Percentiles rank a stretch among this genome's conserved stretches.
Evolutionary conservation across 2,888 invertebrate species (phyloP).

Genomic region (Idaea dimidiata): DNA sequence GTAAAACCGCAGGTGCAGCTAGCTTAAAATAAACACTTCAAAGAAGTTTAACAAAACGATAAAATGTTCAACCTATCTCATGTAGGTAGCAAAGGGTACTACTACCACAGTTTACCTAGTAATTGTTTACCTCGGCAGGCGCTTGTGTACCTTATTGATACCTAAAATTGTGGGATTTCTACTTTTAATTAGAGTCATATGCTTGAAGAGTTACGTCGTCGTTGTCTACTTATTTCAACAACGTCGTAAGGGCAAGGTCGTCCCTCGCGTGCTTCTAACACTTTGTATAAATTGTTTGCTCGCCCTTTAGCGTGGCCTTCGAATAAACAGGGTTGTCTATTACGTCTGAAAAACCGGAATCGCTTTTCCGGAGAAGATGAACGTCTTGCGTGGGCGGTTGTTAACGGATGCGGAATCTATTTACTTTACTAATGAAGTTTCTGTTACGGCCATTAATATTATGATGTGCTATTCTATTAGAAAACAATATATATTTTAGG

Average conservation of each 20-base stretch:
- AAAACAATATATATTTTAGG: too few relatives aligned
- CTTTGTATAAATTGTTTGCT: slow-evolving; percentile 45
- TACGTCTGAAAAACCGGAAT: slow-evolving; percentile 7
- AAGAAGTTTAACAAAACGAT: too few relatives aligned
- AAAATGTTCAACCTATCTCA: too few relatives aligned
- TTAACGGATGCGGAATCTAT: background rate
- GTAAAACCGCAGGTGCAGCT: too few relatives aligned
- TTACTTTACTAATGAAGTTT: background rate
- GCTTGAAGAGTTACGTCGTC: slow-evolving; percentile 27
- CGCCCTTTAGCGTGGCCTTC: slow-evolving; percentile 48
- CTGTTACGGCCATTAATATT: background rate
- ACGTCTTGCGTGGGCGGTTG: background rate
- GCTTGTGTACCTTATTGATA: too few relatives aligned
- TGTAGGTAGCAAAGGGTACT: too few relatives aligned
- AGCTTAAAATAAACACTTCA: too few relatives aligned
- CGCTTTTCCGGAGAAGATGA: slow-evolving; percentile 8
- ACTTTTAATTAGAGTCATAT: slow-evolving; percentile 27
- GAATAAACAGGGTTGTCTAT: slow-evolving; percentile 11
- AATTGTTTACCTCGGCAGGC: too few relatives aligned
- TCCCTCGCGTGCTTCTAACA: slow-evolving; percentile 52
- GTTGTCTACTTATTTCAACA: slow-evolving; percentile 40
- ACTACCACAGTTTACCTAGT: too few relatives aligned
- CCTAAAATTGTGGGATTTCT: too few relatives aligned
- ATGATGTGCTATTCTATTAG: background rate
- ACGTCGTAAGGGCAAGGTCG: slow-evolving; percentile 59